Conservation (phyloP, 2,888 invertebrate genomes). For the Perdita meconis region DNA sequence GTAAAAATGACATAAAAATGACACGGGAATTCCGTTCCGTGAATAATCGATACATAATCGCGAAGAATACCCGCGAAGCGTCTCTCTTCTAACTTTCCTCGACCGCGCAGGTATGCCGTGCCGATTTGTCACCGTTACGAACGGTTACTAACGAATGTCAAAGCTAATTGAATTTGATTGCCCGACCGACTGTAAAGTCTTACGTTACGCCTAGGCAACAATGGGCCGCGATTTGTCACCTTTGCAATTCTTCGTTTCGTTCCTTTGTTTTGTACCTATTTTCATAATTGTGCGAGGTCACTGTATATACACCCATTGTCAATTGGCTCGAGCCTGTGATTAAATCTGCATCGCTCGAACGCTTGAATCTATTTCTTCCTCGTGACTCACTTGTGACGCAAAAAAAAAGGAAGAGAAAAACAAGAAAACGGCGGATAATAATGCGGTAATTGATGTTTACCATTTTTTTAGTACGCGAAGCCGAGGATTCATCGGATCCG, state of each 20-base stretch:
- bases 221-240: conserved; percentile 43
- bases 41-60: conserved; percentile 33
- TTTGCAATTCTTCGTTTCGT: conserved; percentile 24
- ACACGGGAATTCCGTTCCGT: conserved; percentile 5
- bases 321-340: neutral
- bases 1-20: neutral
- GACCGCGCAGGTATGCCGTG: conserved; percentile 18
- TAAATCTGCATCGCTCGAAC: conserved; percentile 8
- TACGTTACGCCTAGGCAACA: conserved; percentile 21
- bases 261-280: conserved; percentile 38
- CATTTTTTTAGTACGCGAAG: too few species aligned
- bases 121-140: conserved; percentile 32
- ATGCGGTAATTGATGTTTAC: neutral
- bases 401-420: neutral
- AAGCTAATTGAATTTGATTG: conserved; percentile 55
- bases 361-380: conserved; percentile 9
- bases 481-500: too few species aligned
- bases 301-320: neutral
- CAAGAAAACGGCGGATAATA: neutral
- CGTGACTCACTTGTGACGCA: neutral
- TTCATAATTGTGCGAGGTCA: conserved; percentile 44
- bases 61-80: neutral
- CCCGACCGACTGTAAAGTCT: conserved; percentile 20
- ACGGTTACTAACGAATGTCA: conserved; percentile 36
- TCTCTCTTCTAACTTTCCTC: conserved; percentile 30